A percentile compares a stretch with the other conserved stretches of the same genome.
phyloP scores from a whole-genome alignment of 1,140 invertebrate genomes.

The Phymastichus coffea region DNA sequence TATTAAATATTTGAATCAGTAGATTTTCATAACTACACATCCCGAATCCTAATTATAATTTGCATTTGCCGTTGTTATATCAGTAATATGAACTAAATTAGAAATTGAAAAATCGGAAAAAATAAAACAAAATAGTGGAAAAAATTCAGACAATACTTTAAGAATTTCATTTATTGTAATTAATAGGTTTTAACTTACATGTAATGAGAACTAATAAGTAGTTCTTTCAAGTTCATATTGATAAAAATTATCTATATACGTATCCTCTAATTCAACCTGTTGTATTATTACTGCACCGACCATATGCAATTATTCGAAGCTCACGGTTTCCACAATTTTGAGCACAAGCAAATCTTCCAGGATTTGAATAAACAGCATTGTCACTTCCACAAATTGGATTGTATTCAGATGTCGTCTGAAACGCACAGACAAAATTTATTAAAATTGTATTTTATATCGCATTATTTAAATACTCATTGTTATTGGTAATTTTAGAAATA shows the following conservation, averaged over 20 bases:
- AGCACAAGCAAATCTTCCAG: constrained; percentile 62
- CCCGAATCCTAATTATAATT: too few relatives aligned
- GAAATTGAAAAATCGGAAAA: too few relatives aligned
- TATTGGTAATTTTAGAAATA: background rate
- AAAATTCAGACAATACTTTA: too few relatives aligned
- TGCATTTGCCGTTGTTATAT: too few relatives aligned
- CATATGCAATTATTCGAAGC: constrained; percentile 17
- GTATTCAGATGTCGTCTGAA: constrained; percentile 61
- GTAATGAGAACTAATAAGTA: too few relatives aligned
- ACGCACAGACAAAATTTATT: background rate
- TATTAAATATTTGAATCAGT: too few relatives aligned
- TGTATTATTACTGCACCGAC: background rate
- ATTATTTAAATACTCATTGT: background rate
- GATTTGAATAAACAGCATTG: constrained; percentile 63
- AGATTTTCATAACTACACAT: too few relatives aligned
- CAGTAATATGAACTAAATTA: too few relatives aligned
- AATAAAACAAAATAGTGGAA: too few relatives aligned
- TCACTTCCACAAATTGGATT: constrained; percentile 73
- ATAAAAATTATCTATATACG: background rate
- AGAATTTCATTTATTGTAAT: too few relatives aligned
- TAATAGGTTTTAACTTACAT: too few relatives aligned
- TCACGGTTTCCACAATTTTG: constrained; percentile 60
- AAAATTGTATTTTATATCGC: background rate
- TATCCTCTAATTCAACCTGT: too few relatives aligned
- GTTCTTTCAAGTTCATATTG: background rate